These are phyloP conservation scores for Digitonthophagus gazella DNA, from an alignment of 2,888 invertebrate species.

Conservation along the genomic window DNA sequence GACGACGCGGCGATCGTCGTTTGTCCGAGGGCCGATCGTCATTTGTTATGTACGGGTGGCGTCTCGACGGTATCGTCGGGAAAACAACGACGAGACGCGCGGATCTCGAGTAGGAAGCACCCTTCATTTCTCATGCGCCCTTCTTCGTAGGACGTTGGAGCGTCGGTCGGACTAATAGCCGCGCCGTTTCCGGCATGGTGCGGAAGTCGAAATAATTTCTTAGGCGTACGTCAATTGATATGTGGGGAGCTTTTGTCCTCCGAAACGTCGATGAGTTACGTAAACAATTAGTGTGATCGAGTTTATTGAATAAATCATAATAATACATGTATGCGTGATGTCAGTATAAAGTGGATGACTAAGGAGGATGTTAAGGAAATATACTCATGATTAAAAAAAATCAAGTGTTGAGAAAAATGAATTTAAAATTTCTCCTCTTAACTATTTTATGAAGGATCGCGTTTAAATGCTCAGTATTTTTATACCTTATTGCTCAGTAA, in stretches of 20 bases:
- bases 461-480: too few relatives aligned
- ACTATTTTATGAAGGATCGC: too few relatives aligned
- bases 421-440: too few relatives aligned
- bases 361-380: too few relatives aligned
- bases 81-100: neutral
- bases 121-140: conserved; percentile 24
- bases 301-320: neutral
- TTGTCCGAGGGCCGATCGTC: neutral
- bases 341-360: too few relatives aligned
- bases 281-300: neutral
- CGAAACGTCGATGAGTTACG: neutral
- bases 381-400: too few relatives aligned
- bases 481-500: too few relatives aligned
- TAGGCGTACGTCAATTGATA: conserved; percentile 22
- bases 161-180: conserved; percentile 45
- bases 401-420: too few relatives aligned
- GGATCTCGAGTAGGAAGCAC: conserved; percentile 10
- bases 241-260: neutral
- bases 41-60: neutral
- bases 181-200: conserved; percentile 42
- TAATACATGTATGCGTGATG: too few relatives aligned
- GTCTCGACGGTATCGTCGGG: neutral
- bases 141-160: conserved; percentile 34
- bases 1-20: neutral
- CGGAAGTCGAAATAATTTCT: conserved; percentile 49